Conservation (phyloP, 2,113 vertebrate genomes). For the Carollia perspicillata region DNA sequence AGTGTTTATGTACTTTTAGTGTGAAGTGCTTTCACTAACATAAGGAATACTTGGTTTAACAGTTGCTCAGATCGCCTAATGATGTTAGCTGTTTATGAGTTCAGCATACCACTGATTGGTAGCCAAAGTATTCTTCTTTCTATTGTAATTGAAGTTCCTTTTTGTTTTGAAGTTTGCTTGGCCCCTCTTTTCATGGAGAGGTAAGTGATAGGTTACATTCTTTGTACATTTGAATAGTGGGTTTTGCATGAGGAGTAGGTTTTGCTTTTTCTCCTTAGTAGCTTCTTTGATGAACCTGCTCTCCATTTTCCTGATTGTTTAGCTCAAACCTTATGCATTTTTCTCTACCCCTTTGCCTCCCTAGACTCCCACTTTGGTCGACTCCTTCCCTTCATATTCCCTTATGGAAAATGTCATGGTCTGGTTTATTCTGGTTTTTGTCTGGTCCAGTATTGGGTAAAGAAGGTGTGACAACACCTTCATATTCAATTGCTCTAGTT, state of each 20-base stretch:
- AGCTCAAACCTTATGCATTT: conserved; percentile 24
- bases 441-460: neutral
- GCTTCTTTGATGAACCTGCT: conserved; percentile 39
- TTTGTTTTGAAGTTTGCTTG: conserved; percentile 76
- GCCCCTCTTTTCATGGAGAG: conserved; percentile 66
- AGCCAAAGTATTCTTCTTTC: conserved; percentile 28
- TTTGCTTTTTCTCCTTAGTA: conserved; percentile 28
- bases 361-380: conserved; percentile 38
- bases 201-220: conserved; percentile 71
- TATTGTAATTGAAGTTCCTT: conserved; percentile 70
- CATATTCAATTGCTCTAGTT: conserved; percentile 11
- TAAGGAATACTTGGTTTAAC: neutral
- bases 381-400: conserved; percentile 32
- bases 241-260: conserved; percentile 66
- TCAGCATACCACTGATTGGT: neutral
- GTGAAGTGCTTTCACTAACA: neutral
- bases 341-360: neutral
- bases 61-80: neutral
- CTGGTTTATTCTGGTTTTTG: conserved; percentile 47
- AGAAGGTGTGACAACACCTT: neutral
- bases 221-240: conserved; percentile 73
- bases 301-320: conserved; percentile 44
- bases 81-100: neutral
- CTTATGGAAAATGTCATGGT: neutral
- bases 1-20: neutral